Base-by-base conservation (phyloP, 2,888 invertebrate species). In the Lasioglossum calceatum region DNA sequence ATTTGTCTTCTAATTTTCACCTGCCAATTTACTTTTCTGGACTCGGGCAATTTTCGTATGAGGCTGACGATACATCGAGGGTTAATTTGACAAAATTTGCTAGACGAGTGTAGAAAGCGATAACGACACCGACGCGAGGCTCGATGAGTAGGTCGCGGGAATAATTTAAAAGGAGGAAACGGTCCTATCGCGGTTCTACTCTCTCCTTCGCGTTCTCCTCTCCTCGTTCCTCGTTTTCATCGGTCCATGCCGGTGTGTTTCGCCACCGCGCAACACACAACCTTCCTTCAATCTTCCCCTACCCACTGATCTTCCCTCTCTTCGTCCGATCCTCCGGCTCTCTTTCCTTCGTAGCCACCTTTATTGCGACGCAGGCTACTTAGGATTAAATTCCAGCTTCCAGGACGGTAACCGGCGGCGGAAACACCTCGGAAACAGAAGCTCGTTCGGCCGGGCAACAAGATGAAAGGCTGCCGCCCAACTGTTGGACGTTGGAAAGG, bases 391-490 rank as follows among this genome's bases (percentile, higher is more conserved):
- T 93, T 93, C 93, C 93, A 93, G 92, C 92, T 93, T 93, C 91
- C 93, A 93, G 92, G 89, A 93, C 93, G 93, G 94, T 93, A 94
- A 93, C 93, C 92, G 92, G 89, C 92, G 93, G 92, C 94, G 93
- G 94, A 94, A 94, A 94, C 93, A 93, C 93, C 92, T 93, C 91
- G 92, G 93, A 94, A 94, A 93, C 94, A 94, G 94, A 94, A 94
- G 94, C 94, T 93, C 92, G 92, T 89, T 92, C 92, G 92, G 87
- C 82, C 79, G 89, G 89, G 74, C 80, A 73, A 72, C 74, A 87
- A 93, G 93, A 94, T 94, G 93, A 94, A 94, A 94, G 94, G 86
- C 90, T 88, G 91, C 94, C 93, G 93, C 77, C 91, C 92, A 90
- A 88, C 71, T 71, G 78, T 74, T 78, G 82, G 78, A 76, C 80